These are phyloP conservation scores for Nomada goodeniana DNA, from an alignment of 2,888 invertebrate genomes.

Conservation along the genomic window DNA sequence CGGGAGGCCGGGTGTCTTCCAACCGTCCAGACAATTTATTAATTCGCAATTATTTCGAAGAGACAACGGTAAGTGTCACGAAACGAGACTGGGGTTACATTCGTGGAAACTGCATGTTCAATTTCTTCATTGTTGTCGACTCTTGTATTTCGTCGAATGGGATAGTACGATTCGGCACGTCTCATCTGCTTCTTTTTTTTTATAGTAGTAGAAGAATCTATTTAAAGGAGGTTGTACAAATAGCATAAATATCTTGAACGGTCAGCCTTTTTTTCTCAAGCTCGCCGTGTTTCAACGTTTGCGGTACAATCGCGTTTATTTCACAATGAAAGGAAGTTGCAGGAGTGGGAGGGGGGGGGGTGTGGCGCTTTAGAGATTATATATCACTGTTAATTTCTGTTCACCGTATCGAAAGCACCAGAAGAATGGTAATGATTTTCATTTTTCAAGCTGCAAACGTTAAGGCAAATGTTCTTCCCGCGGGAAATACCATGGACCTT, in stretches of 20 bases:
- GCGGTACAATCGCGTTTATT: background rate
- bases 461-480: background rate
- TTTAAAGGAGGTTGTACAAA: background rate
- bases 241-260: background rate
- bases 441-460: background rate
- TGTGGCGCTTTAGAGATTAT: too few species aligned
- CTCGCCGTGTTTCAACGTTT: background rate
- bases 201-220: too few species aligned
- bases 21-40: background rate
- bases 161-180: too few species aligned
- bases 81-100: background rate
- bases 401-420: too few species aligned
- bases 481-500: too few species aligned
- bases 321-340: background rate
- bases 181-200: too few species aligned
- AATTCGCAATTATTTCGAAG: slow-evolving; percentile 26
- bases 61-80: background rate
- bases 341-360: too few species aligned
- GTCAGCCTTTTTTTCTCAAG: background rate
- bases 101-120: too few species aligned
- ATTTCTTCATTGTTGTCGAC: too few species aligned
- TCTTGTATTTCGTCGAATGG: too few species aligned
- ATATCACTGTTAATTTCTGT: too few species aligned
- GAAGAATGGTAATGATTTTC: too few species aligned
- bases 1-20: slow-evolving; percentile 19